Conservation (phyloP, 2,113 vertebrate species). For the Mus spicilegus region DNA sequence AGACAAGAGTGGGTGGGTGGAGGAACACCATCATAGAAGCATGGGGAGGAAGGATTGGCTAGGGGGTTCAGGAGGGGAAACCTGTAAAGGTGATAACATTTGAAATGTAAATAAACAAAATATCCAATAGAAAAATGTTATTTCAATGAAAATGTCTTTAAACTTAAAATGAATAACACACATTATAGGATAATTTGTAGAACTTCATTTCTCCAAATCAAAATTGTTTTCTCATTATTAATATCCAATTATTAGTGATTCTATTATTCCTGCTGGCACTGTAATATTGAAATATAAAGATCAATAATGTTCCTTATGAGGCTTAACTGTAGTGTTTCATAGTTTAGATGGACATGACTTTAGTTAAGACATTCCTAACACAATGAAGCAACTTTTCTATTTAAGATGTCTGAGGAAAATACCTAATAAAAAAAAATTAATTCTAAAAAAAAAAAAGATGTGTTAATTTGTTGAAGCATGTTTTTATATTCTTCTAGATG, state of each 20-base stretch:
- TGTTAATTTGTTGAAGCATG: background rate
- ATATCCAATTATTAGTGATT: background rate
- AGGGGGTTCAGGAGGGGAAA: no score
- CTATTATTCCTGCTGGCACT: no score
- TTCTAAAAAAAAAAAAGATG: no score
- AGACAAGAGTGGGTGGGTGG: no score
- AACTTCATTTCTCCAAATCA: background rate
- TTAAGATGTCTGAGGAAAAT: no score
- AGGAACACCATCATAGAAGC: no score
- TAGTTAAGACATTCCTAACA: background rate
- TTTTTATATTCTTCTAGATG: background rate
- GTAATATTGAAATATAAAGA: background rate
- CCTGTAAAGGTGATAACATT: no score
- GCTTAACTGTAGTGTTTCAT: background rate
- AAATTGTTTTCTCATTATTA: background rate
- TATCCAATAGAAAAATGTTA: no score
- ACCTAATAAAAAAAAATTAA: no score
- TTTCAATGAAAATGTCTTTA: background rate
- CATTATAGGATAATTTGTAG: background rate
- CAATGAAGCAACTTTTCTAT: background rate
- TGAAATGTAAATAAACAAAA: no score
- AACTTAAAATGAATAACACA: background rate
- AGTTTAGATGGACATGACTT: no score
- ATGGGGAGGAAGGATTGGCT: no score
- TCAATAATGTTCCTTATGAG: background rate